Percentiles rank a stretch among this genome's conserved stretches.
Conservation (phyloP, 2,113 vertebrate genomes). For the Rhinogobius similis region DNA sequence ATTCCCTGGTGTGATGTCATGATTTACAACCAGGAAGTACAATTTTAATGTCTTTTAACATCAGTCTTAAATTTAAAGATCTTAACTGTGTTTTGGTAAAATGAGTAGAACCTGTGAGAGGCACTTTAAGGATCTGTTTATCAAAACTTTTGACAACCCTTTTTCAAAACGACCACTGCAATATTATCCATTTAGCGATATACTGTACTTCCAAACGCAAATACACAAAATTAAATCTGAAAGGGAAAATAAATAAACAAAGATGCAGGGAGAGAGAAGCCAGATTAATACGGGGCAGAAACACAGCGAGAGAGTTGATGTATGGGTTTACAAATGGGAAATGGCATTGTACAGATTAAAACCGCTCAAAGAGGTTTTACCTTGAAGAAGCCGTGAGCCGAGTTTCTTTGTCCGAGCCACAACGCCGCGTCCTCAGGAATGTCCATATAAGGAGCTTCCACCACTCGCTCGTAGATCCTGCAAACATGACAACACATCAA, state of each 20-base stretch:
- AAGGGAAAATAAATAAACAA: constrained; percentile 53
- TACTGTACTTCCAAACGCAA: no score
- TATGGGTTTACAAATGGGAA: constrained; percentile 13
- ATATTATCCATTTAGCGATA: no score
- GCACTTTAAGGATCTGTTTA: no score
- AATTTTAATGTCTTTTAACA: no score
- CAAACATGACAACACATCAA: constrained; percentile 17
- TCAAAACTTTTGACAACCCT: no score
- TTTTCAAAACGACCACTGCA: no score
- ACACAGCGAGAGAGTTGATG: constrained; percentile 12
- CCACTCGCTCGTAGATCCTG: constrained; percentile 97
- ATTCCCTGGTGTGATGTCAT: no score
- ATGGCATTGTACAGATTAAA: background rate
- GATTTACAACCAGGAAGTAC: no score
- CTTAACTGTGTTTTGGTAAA: no score
- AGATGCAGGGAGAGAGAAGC: constrained; percentile 31
- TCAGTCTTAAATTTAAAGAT: no score
- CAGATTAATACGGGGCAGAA: constrained; percentile 10
- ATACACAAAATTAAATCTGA: constrained; percentile 52
- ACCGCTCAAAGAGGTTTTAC: constrained; percentile 42
- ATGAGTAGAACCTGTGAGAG: no score
- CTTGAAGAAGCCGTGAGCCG: constrained; percentile 95
- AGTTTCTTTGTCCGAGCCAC: constrained; percentile 96
- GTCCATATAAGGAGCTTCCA: constrained; percentile 90
- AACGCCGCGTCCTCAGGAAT: constrained; percentile 88